Base-by-base conservation (phyloP, 2,888 invertebrate species). In the Drosophila engyochracea region DNA sequence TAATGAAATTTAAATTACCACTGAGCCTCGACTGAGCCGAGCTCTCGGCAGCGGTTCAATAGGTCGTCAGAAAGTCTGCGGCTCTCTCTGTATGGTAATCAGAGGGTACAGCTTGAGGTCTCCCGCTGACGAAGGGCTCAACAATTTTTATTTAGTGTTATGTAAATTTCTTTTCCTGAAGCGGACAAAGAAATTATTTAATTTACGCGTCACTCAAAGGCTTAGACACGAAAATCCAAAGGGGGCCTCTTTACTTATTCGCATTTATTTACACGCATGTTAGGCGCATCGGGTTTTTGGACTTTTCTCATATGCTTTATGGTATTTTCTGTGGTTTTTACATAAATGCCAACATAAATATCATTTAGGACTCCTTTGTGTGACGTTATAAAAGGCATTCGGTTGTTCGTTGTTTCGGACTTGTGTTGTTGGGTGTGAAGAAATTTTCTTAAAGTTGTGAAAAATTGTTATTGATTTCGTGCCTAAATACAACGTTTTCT, bases 241-340 rank as follows among this genome's bases (percentile, higher is more conserved):
- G 47, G 30, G 33, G 49, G 62, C 47, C 70, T 55, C 61, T 72
- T 66, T 64, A 62, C 65, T 76, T 84, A 89, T 85, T 85, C 90
- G 88, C 89, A 85, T 85, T 87, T 80, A 87, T 89, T 85, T 82
- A 89, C 87, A 89, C 85, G 89, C 88, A 75, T 89, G 83, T 85
- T 84, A 75, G 70, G 61, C 71, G 70, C 63, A 81, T 61, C 61
- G 58, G 67, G n/a, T 55, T 59, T 62, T 59, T 70, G 52, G 70
- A 68, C 66, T 81, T 81, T 80, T 68, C 75, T 75, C 41, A 61
- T 60, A 68, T 53, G 68, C 75, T 77, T 86, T 69, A 78, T 81
- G 53, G 53, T 47, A 30, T 64, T 76, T 79, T 57, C 65, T 81
- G 82, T 84, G 82, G 80, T 71, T 84, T 84, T 76, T 66, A 75